Evolutionary conservation across 2,888 invertebrate species (phyloP).

Genomic region (Hydroisotoma schaefferi): DNA sequence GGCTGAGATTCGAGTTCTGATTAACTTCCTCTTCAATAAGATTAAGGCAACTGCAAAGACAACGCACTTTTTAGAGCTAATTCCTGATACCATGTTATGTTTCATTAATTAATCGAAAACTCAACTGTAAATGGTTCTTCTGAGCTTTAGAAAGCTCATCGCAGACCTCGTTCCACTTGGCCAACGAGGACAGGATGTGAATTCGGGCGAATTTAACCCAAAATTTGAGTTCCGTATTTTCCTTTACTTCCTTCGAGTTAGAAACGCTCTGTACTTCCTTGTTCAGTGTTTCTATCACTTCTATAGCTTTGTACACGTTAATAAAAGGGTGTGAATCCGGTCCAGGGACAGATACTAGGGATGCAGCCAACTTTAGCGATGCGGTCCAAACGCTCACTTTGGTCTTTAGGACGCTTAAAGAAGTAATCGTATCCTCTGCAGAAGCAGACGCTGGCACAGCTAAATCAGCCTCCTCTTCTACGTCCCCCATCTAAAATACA

Average conservation of each 20-base stretch:
- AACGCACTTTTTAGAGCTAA: neutral
- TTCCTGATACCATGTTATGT: neutral
- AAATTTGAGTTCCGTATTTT: conserved; percentile 17
- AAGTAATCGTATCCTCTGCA: neutral
- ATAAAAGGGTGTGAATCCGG: conserved; percentile 37
- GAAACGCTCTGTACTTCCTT: conserved; percentile 17
- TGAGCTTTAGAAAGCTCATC: conserved; percentile 41
- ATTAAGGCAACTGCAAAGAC: conserved; percentile 29
- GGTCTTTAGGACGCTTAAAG: neutral
- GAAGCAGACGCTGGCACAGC: neutral
- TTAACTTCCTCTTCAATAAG: conserved; percentile 31
- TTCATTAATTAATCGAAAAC: conserved; percentile 13
- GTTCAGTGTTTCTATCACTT: conserved; percentile 14
- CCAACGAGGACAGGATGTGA: conserved; percentile 42
- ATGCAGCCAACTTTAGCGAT: conserved; percentile 13
- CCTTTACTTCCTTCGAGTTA: conserved; percentile 7
- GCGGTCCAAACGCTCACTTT: conserved; percentile 25
- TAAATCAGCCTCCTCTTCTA: no score
- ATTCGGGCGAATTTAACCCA: conserved; percentile 38
- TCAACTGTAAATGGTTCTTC: conserved; percentile 39
- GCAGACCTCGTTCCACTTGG: conserved; percentile 45
- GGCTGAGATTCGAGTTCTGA: conserved; percentile 7
- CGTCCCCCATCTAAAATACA: no score
- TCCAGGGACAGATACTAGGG: conserved; percentile 17
- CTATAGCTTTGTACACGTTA: conserved; percentile 39